Evolutionary conservation across 2,888 invertebrate species (phyloP).

Genomic region (Mechanitis mazaeus): DNA sequence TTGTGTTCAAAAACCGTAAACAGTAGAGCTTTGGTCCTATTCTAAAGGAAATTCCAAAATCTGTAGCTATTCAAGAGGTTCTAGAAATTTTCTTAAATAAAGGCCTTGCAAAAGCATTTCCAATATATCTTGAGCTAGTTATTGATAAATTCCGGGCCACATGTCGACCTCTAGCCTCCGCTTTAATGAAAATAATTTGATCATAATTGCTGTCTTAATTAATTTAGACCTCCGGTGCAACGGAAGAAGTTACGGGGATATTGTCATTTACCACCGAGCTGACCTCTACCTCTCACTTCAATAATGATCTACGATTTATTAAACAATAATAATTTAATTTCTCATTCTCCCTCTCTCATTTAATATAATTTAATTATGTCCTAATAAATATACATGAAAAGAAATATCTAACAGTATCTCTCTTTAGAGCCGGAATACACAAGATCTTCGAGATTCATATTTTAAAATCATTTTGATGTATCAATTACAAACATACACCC

Average conservation of each 20-base stretch:
- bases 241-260: constrained; percentile 1
- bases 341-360: no score
- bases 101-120: constrained; percentile 19
- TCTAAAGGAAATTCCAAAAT: not conserved
- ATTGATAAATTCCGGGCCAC: constrained; percentile 21
- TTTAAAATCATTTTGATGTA: no score
- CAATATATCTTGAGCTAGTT: constrained; percentile 24
- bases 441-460: no score
- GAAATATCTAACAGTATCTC: no score
- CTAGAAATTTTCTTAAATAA: constrained; percentile 19
- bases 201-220: constrained; percentile 9
- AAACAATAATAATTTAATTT: no score
- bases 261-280: not conserved
- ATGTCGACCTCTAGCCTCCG: constrained; percentile 11
- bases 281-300: no score
- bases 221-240: constrained; percentile 1
- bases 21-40: not conserved
- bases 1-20: no score
- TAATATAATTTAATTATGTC: no score
- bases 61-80: constrained; percentile 3
- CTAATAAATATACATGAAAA: no score
- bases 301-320: no score
- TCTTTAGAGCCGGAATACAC: no score
- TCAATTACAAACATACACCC: no score
- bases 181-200: constrained; percentile 25